Percentiles rank a stretch among this genome's conserved stretches.
Evolutionary conservation across 2,113 vertebrate species (phyloP).

Genomic region (Tyrannus savana): DNA sequence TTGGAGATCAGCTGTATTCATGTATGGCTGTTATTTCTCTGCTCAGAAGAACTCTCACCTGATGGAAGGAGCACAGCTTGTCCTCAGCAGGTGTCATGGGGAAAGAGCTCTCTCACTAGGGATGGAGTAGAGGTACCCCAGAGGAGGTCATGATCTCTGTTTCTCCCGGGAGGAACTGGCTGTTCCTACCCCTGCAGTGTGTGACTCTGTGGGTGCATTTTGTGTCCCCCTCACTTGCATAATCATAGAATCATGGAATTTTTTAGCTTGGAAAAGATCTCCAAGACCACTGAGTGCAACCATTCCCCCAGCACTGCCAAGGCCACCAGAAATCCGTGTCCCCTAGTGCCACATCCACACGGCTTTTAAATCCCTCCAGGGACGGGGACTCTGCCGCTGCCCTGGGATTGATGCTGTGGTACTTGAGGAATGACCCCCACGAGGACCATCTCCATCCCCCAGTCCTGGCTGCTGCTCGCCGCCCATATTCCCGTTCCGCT

Average conservation of each 20-base stretch:
- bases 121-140: neutral
- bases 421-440: neutral
- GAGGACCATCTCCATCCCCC: neutral
- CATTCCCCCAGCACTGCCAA: neutral
- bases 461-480: neutral
- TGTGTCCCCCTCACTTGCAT: no score
- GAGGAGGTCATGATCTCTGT: neutral
- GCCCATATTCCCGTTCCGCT: fast-evolving
- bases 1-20: neutral
- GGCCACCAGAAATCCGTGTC: fast-evolving
- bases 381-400: neutral
- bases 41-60: neutral
- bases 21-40: fast-evolving
- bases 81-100: no score
- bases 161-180: neutral
- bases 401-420: fast-evolving
- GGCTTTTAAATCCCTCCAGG: neutral
- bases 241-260: neutral
- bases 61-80: neutral
- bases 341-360: neutral
- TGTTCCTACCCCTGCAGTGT: fast-evolving
- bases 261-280: neutral
- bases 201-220: neutral
- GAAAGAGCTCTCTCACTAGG: neutral
- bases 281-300: neutral